Conservation (phyloP, 2,888 invertebrate genomes). For the Drosophila diplacantha region DNA sequence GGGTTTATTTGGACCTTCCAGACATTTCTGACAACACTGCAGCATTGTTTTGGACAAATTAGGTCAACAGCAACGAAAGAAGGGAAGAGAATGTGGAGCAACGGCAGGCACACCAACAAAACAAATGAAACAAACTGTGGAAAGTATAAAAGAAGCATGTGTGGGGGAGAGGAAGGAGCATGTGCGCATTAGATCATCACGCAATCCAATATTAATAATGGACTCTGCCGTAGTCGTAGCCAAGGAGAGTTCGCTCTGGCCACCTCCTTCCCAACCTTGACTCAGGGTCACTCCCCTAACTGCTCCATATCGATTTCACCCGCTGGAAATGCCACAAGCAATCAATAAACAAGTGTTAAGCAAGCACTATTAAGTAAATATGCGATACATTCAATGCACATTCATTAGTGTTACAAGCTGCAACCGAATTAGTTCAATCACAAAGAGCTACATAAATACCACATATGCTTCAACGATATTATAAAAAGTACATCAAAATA, state of each 20-base stretch:
- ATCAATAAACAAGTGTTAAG: conserved; percentile 55
- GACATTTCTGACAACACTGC: conserved; percentile 23
- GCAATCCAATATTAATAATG: conserved; percentile 53
- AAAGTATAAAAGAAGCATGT: neutral
- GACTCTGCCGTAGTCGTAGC: conserved; percentile 19
- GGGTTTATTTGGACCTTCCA: neutral
- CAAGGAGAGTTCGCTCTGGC: conserved; percentile 26
- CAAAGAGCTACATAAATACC: neutral
- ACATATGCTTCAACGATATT: neutral
- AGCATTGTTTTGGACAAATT: conserved; percentile 36
- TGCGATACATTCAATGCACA: conserved; percentile 28
- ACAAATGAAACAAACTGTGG: conserved; percentile 15
- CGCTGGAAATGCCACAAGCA: conserved; percentile 15
- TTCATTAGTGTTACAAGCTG: conserved; percentile 15
- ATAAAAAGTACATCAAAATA: conserved; percentile 1
- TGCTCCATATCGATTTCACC: conserved; percentile 57
- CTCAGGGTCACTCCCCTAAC: conserved; percentile 55
- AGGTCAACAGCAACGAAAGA: conserved; percentile 49
- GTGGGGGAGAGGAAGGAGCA: conserved; percentile 1
- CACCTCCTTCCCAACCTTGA: conserved; percentile 27
- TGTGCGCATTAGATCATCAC: conserved; percentile 50
- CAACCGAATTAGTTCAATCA: conserved; percentile 29
- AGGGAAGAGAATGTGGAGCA: conserved; percentile 37
- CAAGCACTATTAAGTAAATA: conserved; percentile 38
- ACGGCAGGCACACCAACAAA: conserved; percentile 10